Conservation (phyloP, 2,888 invertebrate species). For the Mythimna ferrago region DNA sequence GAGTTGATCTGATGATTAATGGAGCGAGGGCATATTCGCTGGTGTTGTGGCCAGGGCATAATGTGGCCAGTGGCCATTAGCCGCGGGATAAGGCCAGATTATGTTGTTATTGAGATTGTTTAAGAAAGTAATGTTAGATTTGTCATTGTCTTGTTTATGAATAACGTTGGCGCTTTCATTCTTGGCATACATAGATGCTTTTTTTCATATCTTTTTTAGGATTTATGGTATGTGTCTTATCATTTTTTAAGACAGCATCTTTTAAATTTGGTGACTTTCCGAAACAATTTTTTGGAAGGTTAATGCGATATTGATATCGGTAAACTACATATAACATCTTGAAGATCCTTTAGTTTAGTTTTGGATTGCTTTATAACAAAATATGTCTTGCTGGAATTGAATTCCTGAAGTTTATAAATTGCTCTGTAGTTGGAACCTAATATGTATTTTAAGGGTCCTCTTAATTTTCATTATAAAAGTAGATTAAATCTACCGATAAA, state of each 20-base stretch:
- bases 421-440: background rate
- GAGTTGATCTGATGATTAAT: constrained; percentile 85
- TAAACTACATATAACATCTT: background rate
- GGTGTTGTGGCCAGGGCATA: constrained; percentile 51
- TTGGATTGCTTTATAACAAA: background rate
- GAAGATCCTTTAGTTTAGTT: background rate
- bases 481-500: background rate
- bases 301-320: background rate
- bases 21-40: constrained; percentile 75
- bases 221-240: constrained; percentile 14
- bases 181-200: constrained; percentile 19
- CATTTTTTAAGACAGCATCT: background rate
- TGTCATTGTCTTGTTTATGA: constrained; percentile 51
- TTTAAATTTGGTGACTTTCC: background rate
- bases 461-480: background rate
- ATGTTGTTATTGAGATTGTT: constrained; percentile 59
- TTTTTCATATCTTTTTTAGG: constrained; percentile 5
- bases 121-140: constrained; percentile 48
- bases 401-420: background rate
- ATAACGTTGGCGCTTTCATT: constrained; percentile 32
- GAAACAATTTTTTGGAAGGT: background rate
- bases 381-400: no score
- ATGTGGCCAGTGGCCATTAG: constrained; percentile 60
- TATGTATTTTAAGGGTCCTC: no score
- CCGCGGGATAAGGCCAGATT: constrained; percentile 51